Base-by-base conservation (phyloP, 2,888 invertebrate species). In the Melipona beecheii region DNA sequence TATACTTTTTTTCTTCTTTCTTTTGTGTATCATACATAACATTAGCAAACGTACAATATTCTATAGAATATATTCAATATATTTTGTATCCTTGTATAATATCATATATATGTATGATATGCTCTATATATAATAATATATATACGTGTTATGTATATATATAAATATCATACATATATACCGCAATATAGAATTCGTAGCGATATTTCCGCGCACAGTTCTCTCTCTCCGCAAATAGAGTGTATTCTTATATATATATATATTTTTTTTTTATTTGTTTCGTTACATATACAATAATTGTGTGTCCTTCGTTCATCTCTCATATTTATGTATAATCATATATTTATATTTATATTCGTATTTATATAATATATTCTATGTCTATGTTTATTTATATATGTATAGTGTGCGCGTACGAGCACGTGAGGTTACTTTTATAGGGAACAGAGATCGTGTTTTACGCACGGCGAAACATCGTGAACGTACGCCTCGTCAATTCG, bases 401-500 rank as follows among this genome's bases (percentile, higher is more conserved):
- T 90, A 88, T 83, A 86, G 70, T 79, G 81, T 90, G 88, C 86
- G 81, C 75, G 83, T 88, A 85, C 81, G 71, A 88, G 87, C 90
- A 87, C 89, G 90, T 91, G 90, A 92, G 91, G 91, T 92, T 92
- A 91, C 86, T 89, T 89, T 85, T 83, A 84, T 78, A 87, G 87
- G 91, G 88, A 89, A 91, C 89, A 91, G 90, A 92, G 90, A 92
- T 93, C 91, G 91, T 91, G 91, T 31, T 31, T 31, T 90, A 89
- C 90, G 88, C 87, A 87, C 88, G 87, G 87, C 87, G 86, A 91
- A 88, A 88, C 84, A 82, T 89, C 86, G 86, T 43, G 83, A 82
- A 62, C 13, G 21, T 27, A 19, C 62, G 21, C 31, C 62, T 58
- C n/a, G 11, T 62, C 31, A 19, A 11, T 64, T 64, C 86, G 83